These are phyloP conservation scores for Eurypyga helias DNA, from an alignment of 2,113 vertebrate genomes.

Conservation along the genomic window DNA sequence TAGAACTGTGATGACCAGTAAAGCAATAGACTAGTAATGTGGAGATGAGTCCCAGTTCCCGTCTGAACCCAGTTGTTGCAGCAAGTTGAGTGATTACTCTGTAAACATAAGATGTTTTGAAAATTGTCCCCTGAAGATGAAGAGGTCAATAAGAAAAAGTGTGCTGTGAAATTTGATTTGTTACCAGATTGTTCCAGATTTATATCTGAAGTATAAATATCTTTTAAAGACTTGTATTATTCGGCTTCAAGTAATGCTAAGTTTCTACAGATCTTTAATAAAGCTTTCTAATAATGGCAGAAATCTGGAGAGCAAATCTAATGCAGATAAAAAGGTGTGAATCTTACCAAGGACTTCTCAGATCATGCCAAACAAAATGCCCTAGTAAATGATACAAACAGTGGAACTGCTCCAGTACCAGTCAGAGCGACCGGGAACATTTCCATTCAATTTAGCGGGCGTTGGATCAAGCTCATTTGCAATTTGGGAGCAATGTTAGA, in stretches of 20 bases:
- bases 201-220: not conserved
- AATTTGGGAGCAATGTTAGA: not conserved
- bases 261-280: not conserved
- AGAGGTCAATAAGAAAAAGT: not conserved
- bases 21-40: not conserved
- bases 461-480: not conserved
- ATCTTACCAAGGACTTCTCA: not conserved
- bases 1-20: not conserved
- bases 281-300: not conserved
- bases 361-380: not conserved
- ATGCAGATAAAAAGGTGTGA: not conserved
- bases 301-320: not conserved
- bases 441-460: slow-evolving; percentile 1
- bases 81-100: slow-evolving; percentile 2
- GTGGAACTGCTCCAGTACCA: not conserved
- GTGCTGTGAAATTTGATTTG: not conserved
- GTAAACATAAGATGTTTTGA: not conserved
- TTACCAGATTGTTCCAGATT: not conserved
- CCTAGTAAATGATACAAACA: not conserved
- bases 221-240: not conserved
- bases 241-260: not conserved
- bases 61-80: not conserved
- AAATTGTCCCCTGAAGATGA: slow-evolving; percentile 14
- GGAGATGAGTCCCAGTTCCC: not conserved
- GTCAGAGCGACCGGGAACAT: not conserved